These are phyloP conservation scores for Centroberyx gerrardi DNA, from an alignment of 2,797 vertebrate genomes.

Conservation along the genomic window DNA sequence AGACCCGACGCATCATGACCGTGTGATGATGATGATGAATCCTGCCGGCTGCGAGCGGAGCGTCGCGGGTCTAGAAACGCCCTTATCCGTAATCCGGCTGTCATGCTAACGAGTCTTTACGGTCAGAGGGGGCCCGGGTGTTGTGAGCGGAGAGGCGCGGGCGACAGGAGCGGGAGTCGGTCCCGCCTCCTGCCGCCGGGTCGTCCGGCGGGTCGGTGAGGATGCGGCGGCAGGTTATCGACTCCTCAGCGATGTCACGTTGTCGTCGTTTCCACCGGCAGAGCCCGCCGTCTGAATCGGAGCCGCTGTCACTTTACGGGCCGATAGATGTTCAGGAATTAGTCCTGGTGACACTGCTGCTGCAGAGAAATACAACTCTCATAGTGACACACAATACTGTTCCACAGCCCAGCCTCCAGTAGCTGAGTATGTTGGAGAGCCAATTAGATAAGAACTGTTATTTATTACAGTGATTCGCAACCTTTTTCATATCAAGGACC, in stretches of 20 bases:
- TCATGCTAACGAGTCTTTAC: no score
- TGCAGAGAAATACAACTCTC: no score
- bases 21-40: not conserved
- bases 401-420: constrained; percentile 33
- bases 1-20: constrained; percentile 20
- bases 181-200: no score
- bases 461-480: no score
- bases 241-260: not conserved
- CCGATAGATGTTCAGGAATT: no score
- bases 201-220: constrained; percentile 19
- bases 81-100: not conserved
- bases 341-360: not conserved
- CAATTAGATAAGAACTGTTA: not conserved
- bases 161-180: no score
- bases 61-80: constrained; percentile 13
- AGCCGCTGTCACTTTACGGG: not conserved
- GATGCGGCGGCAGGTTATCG: constrained; percentile 17
- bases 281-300: not conserved
- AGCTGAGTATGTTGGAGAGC: not conserved
- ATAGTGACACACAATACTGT: not conserved
- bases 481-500: no score
- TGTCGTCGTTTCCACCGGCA: not conserved
- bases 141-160: no score
- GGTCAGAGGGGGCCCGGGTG: no score
- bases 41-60: not conserved